A percentile compares a stretch with the other conserved stretches of the same genome.
These are phyloP conservation scores for Megalopta genalis DNA, from an alignment of 1,140 invertebrate genomes.

Conservation along the genomic window DNA sequence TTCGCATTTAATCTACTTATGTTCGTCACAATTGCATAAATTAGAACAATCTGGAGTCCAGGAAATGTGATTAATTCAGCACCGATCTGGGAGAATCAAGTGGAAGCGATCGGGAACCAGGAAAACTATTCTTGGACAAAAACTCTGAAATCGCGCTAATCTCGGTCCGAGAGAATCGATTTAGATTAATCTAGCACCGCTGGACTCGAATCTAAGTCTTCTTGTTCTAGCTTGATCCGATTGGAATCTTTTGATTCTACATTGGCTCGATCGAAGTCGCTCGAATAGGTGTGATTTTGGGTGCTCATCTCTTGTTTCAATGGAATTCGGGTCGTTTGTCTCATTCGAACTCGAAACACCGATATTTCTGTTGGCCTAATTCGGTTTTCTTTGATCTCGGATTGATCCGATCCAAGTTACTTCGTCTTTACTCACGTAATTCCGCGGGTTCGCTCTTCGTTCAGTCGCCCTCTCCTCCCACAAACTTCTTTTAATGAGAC, in stretches of 20 bases:
- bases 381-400: too few species aligned
- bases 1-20: too few species aligned
- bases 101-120: not conserved
- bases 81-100: not conserved
- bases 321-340: too few species aligned
- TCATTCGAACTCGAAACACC: too few species aligned
- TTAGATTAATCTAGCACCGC: too few species aligned
- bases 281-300: not conserved
- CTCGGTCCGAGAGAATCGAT: too few species aligned
- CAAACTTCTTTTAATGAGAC: conserved; percentile 9
- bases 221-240: not conserved
- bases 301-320: not conserved
- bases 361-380: too few species aligned
- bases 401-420: too few species aligned
- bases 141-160: too few species aligned
- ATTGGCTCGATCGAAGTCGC: not conserved
- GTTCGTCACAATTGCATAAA: too few species aligned
- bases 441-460: not conserved
- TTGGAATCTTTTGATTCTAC: not conserved
- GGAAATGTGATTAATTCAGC: not conserved
- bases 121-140: not conserved
- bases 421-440: too few species aligned
- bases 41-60: too few species aligned
- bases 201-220: not conserved
- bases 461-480: not conserved